A percentile compares a stretch with the other conserved stretches of the same genome.
Evolutionary conservation across 1,140 invertebrate genomes (phyloP).

Genomic region (Helicoverpa zea): DNA sequence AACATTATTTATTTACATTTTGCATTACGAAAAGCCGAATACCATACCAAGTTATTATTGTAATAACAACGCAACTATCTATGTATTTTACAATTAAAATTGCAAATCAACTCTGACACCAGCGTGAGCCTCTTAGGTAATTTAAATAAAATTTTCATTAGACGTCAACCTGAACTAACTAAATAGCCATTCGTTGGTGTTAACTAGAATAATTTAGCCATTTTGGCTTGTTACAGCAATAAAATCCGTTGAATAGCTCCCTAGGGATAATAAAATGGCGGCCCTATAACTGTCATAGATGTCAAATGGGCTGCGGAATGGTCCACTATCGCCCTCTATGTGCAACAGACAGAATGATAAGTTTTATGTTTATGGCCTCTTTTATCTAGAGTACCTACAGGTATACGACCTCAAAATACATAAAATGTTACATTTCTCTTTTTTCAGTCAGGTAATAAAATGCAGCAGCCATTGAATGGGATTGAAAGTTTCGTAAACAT

Average conservation of each 20-base stretch:
- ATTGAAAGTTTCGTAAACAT: neutral
- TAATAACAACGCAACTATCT: no score
- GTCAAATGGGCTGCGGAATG: constrained; percentile 28
- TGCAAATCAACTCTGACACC: neutral
- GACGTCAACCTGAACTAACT: constrained; percentile 25
- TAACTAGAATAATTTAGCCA: constrained; percentile 52
- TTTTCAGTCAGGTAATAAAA: neutral
- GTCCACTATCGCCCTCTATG: constrained; percentile 43
- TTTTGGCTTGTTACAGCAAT: constrained; percentile 47
- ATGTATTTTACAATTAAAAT: neutral
- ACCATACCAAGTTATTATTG: no score
- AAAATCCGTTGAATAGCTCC: constrained; percentile 40
- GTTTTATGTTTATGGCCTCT: constrained; percentile 43
- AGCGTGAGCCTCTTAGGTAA: neutral
- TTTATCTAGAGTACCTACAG: constrained; percentile 37
- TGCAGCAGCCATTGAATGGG: neutral
- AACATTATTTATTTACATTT: no score
- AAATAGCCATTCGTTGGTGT: constrained; percentile 43
- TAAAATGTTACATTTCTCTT: constrained; percentile 12
- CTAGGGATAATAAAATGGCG: constrained; percentile 45
- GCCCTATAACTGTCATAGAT: constrained; percentile 38
- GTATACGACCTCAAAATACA: constrained; percentile 39
- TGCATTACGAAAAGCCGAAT: no score
- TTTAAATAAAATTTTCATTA: constrained; percentile 36
- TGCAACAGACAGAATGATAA: constrained; percentile 44